These are phyloP conservation scores for Leuciscus idus DNA, from an alignment of 2,113 vertebrate genomes.

Conservation along the genomic window DNA sequence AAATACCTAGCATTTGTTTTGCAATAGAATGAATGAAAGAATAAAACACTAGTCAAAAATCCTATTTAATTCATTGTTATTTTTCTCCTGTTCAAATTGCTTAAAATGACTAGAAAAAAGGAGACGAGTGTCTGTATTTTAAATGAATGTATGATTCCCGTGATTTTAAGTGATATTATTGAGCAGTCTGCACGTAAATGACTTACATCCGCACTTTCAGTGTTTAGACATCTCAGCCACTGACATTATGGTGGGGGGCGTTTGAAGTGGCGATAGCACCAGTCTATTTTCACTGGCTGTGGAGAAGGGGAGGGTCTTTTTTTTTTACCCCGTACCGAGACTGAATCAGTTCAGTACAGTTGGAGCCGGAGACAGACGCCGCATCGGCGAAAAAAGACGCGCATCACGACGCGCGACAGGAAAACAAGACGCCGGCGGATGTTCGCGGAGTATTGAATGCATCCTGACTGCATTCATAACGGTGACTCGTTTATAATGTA, in stretches of 20 bases:
- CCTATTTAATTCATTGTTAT: too few species aligned
- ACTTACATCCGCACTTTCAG: not conserved
- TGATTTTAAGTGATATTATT: not conserved
- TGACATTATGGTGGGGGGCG: too few species aligned
- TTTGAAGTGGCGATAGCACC: not conserved
- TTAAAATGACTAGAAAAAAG: not conserved
- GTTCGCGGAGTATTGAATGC: not conserved
- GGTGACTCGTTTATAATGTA: not conserved
- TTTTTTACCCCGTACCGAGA: not conserved
- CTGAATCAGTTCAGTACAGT: not conserved
- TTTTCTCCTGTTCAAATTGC: not conserved
- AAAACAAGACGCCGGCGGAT: not conserved
- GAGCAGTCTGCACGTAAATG: not conserved
- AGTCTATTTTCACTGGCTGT: not conserved
- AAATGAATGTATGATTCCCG: not conserved
- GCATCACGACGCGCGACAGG: not conserved
- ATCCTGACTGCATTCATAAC: not conserved
- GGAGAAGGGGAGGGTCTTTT: slow-evolving; percentile 14
- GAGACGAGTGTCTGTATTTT: not conserved
- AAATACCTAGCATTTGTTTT: too few species aligned
- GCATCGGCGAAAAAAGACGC: not conserved
- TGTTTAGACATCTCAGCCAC: not conserved
- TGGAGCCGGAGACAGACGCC: not conserved
- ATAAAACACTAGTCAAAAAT: too few species aligned
- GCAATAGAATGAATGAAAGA: too few species aligned